Evolutionary conservation across 2,888 invertebrate species (phyloP), one percentile per base, ranked within the genome.

Genomic region (Penaeus monodon): DNA sequence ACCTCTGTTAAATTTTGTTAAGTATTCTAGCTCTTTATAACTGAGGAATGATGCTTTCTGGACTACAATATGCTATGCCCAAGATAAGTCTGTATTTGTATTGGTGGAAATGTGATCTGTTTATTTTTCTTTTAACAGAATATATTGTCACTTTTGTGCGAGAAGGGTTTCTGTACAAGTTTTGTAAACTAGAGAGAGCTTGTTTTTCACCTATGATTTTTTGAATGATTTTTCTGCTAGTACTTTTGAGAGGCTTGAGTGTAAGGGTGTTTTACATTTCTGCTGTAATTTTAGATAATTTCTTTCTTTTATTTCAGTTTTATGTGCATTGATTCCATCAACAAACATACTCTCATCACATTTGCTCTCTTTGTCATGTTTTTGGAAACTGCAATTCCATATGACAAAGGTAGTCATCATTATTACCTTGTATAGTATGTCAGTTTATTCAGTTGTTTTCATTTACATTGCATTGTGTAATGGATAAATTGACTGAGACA

Each of bases 211-310:
- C 49, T 14, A 49, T 49, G 10, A 27, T 77, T n/a, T 57, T 77
- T 77, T 57, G 49, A 27, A 38, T 77, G 38, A 49, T 49, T 77
- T 77, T 77, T 27, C 29, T 77, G 77, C 77, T 77, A 77, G 24
- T 77, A 49, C 57, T 77, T 57, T 27, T 77, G 77, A 57, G 27
- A 77, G 57, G 49, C 57, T 49, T 57, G 57, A 77, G 57, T 77
- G 77, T 27, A 77, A 77, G 49, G 24, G 49, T 49, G 77, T 77
- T 77, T 74, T 77, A 77, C 77, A 77, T 24, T 77, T 77, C 77
- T 73, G 20, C 49, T 77, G 77, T 27, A 77, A 49, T 77, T 77
- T 77, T 77, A 77, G 49, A 49, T 49, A 57, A 17, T 49, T 49
- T 77, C 27, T 57, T 33, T 57, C 49, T 57, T 77, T 77, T 77